Percentiles rank a stretch among this genome's conserved stretches.
phyloP scores from a whole-genome alignment of 2,797 vertebrate species.

The Acipenser transmontanus region DNA sequence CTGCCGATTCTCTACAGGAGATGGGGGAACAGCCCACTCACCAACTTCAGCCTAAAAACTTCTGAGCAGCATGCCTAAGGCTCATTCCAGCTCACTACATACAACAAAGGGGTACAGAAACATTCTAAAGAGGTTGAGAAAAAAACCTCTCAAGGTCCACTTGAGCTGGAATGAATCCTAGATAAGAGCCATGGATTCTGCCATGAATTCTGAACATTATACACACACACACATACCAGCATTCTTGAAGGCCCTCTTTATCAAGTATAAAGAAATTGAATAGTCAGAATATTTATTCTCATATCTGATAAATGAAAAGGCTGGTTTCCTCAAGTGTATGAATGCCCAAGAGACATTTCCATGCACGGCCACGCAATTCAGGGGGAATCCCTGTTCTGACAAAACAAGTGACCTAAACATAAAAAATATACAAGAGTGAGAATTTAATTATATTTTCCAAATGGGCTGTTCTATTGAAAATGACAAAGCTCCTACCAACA shows the following conservation, averaged over 20 bases:
- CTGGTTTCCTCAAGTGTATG: neutral
- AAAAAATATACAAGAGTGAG: neutral
- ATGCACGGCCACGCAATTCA: slow-evolving; percentile 47
- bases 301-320: neutral
- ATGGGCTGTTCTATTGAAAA: too few relatives aligned
- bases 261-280: neutral
- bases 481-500: too few relatives aligned
- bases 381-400: slow-evolving; percentile 61
- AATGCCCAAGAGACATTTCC: slow-evolving; percentile 32
- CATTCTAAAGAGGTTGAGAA: too few relatives aligned
- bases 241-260: neutral
- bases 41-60: too few relatives aligned
- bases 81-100: too few relatives aligned
- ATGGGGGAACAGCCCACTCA: too few relatives aligned
- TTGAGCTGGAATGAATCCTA: neutral
- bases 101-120: too few relatives aligned
- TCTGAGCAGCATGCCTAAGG: too few relatives aligned
- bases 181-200: neutral
- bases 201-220: neutral
- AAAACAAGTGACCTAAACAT: slow-evolving; percentile 53
- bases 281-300: neutral
- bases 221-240: neutral
- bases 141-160: too few relatives aligned
- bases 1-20: too few relatives aligned
- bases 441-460: neutral